phyloP scores from a whole-genome alignment of 2,113 vertebrate genomes.

The Chiloscyllium plagiosum region DNA sequence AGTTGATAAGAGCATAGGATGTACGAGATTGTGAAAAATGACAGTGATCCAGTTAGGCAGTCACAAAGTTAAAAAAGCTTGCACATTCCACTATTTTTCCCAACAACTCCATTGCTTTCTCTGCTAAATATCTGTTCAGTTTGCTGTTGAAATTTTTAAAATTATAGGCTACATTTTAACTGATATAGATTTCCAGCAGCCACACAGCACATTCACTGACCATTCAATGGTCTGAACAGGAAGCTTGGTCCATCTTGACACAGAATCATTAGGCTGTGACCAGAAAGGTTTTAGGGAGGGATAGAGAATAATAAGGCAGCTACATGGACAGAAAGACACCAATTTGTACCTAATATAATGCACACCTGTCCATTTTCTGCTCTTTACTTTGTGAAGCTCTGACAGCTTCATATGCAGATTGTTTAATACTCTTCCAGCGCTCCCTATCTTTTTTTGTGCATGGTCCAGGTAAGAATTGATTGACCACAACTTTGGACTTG shows the following conservation, averaged over 20 bases:
- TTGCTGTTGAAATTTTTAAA: neutral
- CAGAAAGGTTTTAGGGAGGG: neutral
- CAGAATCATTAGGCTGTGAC: too few species aligned
- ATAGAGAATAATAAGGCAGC: neutral
- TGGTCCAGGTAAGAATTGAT: slow-evolving; percentile 63
- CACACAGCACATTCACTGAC: neutral
- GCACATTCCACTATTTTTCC: neutral
- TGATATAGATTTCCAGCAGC: neutral
- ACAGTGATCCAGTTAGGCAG: neutral
- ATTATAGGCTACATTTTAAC: too few species aligned
- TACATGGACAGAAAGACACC: neutral
- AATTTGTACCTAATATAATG: slow-evolving; percentile 21
- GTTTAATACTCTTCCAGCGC: slow-evolving; percentile 63
- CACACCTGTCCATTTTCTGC: slow-evolving; percentile 59
- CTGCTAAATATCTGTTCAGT: neutral
- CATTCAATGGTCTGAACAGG: neutral
- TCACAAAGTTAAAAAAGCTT: neutral
- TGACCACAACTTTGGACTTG: slow-evolving; percentile 58
- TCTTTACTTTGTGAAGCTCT: slow-evolving; percentile 44
- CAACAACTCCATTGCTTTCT: neutral
- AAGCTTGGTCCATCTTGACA: neutral
- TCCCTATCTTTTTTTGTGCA: slow-evolving; percentile 63
- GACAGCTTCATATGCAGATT: slow-evolving; percentile 46
- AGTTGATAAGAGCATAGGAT: neutral
- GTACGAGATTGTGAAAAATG: neutral